phyloP scores from a whole-genome alignment of 2,797 vertebrate species.

The Gallinago nigripennis region DNA sequence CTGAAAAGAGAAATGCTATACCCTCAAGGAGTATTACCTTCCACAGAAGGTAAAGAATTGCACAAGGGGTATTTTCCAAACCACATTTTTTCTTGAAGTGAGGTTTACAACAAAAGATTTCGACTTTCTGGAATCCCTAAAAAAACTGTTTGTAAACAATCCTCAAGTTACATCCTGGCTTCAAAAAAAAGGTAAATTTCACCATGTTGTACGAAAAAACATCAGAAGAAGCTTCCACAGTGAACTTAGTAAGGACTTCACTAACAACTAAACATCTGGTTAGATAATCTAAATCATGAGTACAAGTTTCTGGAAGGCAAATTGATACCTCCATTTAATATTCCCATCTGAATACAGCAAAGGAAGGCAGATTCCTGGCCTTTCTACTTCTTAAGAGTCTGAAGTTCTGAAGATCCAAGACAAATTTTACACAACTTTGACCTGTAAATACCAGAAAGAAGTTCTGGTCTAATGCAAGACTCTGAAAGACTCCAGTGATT shows the following conservation, averaged over 20 bases:
- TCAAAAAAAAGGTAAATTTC: neutral
- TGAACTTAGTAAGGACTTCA: constrained; percentile 7
- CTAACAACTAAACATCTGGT: neutral
- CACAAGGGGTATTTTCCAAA: neutral
- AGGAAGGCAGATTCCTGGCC: neutral
- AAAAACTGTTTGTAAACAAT: neutral
- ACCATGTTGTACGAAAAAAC: neutral
- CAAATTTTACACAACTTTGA: neutral
- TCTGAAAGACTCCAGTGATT: neutral
- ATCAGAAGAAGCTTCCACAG: neutral
- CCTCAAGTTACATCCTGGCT: neutral
- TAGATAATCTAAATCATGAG: neutral
- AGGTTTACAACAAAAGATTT: neutral
- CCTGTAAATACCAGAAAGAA: neutral
- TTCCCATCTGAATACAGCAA: neutral
- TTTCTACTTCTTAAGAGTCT: neutral
- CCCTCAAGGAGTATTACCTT: neutral
- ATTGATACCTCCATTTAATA: neutral
- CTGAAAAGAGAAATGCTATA: neutral
- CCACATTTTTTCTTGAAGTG: neutral
- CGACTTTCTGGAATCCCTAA: neutral
- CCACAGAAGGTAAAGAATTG: neutral
- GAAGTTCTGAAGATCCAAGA: neutral
- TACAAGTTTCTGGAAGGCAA: constrained; percentile 6
- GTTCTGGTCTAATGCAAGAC: neutral